These are phyloP conservation scores for Speoplatyrhinus poulsoni DNA, from an alignment of 2,113 vertebrate genomes.

Conservation along the genomic window DNA sequence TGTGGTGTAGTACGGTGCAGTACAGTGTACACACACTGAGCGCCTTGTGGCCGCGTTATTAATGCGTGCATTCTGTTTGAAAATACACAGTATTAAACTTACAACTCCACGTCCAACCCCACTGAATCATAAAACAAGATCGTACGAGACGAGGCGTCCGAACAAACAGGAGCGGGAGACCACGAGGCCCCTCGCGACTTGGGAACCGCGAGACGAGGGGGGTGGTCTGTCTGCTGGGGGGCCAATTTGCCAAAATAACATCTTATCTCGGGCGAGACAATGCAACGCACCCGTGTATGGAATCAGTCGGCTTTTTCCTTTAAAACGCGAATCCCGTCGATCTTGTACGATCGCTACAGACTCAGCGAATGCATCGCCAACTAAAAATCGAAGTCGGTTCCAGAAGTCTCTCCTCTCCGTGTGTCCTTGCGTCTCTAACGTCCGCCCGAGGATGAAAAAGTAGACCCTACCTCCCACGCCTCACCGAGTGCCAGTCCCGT, in stretches of 20 bases:
- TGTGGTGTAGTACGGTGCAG: too few species aligned
- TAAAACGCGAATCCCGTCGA: neutral
- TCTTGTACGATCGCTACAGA: neutral
- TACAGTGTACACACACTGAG: neutral
- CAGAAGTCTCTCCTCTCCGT: slow-evolving; percentile 44
- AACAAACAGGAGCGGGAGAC: neutral
- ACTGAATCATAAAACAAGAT: neutral
- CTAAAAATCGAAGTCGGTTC: slow-evolving; percentile 21
- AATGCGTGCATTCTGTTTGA: slow-evolving; percentile 8
- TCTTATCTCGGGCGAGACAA: neutral
- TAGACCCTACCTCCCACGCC: slow-evolving; percentile 34
- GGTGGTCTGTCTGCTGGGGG: slow-evolving; percentile 37
- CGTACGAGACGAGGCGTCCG: neutral
- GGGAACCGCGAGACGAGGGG: slow-evolving; percentile 11
- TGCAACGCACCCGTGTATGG: neutral
- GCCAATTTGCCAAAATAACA: slow-evolving; percentile 53
- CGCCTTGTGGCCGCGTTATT: neutral
- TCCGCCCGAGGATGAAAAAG: slow-evolving; percentile 21
- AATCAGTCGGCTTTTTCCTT: neutral
- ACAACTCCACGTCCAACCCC: neutral
- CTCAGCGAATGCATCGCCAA: neutral
- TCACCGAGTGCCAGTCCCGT: slow-evolving; percentile 8
- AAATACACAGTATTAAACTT: too few species aligned
- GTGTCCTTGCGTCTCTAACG: slow-evolving; percentile 56
- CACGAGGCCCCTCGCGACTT: neutral